These are phyloP conservation scores for Hanleya hanleyi DNA, from an alignment of 2,888 invertebrate genomes.

Conservation along the genomic window DNA sequence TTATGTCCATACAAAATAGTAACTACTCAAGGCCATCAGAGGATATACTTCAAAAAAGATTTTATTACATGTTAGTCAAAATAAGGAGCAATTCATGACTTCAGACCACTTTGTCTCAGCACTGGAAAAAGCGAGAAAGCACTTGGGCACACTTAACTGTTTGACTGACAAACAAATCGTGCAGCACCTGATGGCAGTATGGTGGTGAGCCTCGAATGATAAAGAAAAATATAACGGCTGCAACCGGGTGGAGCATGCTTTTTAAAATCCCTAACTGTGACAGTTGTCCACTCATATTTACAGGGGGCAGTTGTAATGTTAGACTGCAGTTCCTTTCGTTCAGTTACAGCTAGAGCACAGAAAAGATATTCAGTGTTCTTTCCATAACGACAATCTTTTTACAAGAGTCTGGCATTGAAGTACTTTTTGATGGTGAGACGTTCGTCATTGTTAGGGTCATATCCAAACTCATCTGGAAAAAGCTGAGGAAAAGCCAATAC, in stretches of 20 bases:
- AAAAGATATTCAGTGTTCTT: slow-evolving; percentile 39
- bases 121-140: neutral
- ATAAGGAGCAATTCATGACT: neutral
- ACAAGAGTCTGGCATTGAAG: slow-evolving; percentile 26
- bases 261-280: slow-evolving; percentile 25
- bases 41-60: neutral
- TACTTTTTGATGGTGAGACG: slow-evolving; percentile 27
- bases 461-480: slow-evolving; percentile 30
- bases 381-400: slow-evolving; percentile 33
- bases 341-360: slow-evolving; percentile 32
- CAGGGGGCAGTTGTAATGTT: slow-evolving; percentile 16
- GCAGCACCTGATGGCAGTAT: slow-evolving; percentile 3
- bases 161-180: neutral
- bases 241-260: neutral
- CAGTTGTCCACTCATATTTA: slow-evolving; percentile 16
- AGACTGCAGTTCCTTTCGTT: slow-evolving; percentile 31
- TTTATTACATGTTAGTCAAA: neutral
- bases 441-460: neutral
- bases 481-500: slow-evolving; percentile 30
- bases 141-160: neutral
- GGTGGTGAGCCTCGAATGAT: slow-evolving; percentile 7
- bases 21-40: neutral
- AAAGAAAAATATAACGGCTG: neutral
- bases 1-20: neutral
- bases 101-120: neutral